A percentile compares a stretch with the other conserved stretches of the same genome.
phyloP scores from a whole-genome alignment of 64 coral and sea anemone genomes.

The Acropora yongei region DNA sequence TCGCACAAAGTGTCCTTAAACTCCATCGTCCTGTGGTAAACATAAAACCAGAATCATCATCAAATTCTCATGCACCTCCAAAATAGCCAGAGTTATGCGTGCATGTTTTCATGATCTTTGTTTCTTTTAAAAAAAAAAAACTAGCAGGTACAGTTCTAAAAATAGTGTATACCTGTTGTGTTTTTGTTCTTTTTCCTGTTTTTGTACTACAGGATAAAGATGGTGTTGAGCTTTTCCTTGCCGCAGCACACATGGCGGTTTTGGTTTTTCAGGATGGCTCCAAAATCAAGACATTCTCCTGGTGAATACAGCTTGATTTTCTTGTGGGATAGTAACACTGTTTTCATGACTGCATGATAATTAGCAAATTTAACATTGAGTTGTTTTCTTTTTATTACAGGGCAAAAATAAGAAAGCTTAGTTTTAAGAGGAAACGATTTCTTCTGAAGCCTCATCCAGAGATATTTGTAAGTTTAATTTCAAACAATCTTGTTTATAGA shows the following conservation, averaged over 20 bases:
- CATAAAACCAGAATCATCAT: no score
- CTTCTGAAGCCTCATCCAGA: slow-evolving; percentile 98
- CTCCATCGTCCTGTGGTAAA: no score
- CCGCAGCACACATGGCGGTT: slow-evolving; percentile 92
- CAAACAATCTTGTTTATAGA: not conserved
- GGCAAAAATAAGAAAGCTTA: slow-evolving; percentile 50
- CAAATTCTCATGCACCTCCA: no score
- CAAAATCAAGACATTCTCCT: slow-evolving; percentile 99
- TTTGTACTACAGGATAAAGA: slow-evolving; percentile 80
- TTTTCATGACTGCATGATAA: no score
- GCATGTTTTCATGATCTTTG: no score
- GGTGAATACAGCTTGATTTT: slow-evolving; percentile 42
- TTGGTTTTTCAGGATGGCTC: slow-evolving; percentile 93
- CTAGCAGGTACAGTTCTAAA: no score
- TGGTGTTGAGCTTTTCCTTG: slow-evolving; percentile 78
- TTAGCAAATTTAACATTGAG: not conserved
- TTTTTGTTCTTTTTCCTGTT: no score
- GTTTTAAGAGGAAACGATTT: slow-evolving; percentile 96
- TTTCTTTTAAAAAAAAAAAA: no score
- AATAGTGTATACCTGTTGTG: no score
- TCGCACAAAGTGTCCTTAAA: no score
- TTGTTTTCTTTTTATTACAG: slow-evolving; percentile 19
- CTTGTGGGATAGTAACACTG: no score
- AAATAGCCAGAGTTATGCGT: no score
- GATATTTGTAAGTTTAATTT: slow-evolving; percentile 84